Evolutionary conservation across 2,113 vertebrate species (phyloP).

Genomic region (Psittacara wagleri): DNA sequence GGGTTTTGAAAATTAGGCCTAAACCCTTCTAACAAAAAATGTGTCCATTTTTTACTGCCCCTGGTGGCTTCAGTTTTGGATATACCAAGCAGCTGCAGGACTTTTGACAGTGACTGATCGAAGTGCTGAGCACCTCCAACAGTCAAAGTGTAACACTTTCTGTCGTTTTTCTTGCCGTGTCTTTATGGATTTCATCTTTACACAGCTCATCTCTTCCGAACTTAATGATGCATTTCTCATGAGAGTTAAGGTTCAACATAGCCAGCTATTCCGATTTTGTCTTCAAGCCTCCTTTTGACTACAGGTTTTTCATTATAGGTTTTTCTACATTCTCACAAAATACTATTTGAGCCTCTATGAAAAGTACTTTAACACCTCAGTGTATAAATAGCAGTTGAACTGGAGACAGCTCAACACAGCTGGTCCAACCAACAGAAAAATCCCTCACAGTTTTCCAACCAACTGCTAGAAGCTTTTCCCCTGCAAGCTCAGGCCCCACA

Average conservation of each 20-base stretch:
- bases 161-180: not conserved
- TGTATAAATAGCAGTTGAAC: not conserved
- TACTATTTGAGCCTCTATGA: not conserved
- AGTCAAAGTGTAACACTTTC: not conserved
- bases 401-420: not conserved
- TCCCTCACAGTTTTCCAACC: not conserved
- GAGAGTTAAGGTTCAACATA: not conserved
- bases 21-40: not conserved
- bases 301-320: accelerated
- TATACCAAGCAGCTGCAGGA: not conserved
- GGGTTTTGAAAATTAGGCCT: not conserved
- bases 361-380: not conserved
- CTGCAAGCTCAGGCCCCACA: not conserved
- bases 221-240: not conserved
- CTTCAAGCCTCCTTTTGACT: not conserved
- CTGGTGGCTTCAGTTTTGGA: not conserved
- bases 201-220: not conserved
- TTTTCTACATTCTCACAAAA: not conserved
- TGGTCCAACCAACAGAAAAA: not conserved
- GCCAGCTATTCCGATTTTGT: not conserved
- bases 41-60: not conserved
- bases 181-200: not conserved
- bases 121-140: not conserved
- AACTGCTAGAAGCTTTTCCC: not conserved
- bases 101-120: not conserved